Percentiles rank a stretch among this genome's conserved stretches.
Conservation (phyloP, 2,888 invertebrate genomes). For the Papilio elwesi region DNA sequence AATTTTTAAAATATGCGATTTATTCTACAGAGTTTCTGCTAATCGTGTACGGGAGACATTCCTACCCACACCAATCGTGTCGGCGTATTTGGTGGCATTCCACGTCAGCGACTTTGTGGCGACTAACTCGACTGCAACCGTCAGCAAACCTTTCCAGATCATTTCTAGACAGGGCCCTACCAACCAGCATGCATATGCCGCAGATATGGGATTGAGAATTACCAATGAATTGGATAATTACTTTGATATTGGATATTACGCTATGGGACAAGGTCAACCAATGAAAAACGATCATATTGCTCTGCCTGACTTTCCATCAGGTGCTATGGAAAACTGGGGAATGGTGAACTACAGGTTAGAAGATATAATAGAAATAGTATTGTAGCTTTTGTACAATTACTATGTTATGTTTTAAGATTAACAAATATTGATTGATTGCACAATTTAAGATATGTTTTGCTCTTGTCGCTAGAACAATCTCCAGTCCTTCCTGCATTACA, state of each 20-base stretch:
- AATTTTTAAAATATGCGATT: constrained; percentile 7
- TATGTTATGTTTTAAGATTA: too few relatives aligned
- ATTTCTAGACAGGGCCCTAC: constrained; percentile 70
- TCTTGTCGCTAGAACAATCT: too few relatives aligned
- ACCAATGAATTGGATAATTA: constrained; percentile 83
- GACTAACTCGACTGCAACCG: constrained; percentile 57
- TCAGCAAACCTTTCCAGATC: constrained; percentile 66
- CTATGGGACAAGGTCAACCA: constrained; percentile 78
- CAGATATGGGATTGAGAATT: constrained; percentile 74
- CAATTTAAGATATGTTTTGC: too few relatives aligned
- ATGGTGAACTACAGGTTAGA: constrained; percentile 89
- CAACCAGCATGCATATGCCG: constrained; percentile 73
- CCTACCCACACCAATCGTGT: constrained; percentile 87
- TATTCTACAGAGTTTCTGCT: constrained; percentile 49
- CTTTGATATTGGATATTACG: constrained; percentile 80
- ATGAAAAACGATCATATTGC: constrained; percentile 89
- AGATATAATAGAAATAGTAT: background rate
- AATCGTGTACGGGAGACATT: constrained; percentile 74
- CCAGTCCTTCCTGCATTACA: too few relatives aligned
- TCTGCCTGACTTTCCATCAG: constrained; percentile 90
- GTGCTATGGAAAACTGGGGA: constrained; percentile 95
- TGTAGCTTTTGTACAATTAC: too few relatives aligned
- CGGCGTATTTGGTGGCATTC: constrained; percentile 93
- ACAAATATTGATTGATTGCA: too few relatives aligned
- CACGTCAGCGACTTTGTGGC: constrained; percentile 90